Base-by-base conservation (phyloP, 2,888 invertebrate genomes). In the Drosophila phalerata region DNA sequence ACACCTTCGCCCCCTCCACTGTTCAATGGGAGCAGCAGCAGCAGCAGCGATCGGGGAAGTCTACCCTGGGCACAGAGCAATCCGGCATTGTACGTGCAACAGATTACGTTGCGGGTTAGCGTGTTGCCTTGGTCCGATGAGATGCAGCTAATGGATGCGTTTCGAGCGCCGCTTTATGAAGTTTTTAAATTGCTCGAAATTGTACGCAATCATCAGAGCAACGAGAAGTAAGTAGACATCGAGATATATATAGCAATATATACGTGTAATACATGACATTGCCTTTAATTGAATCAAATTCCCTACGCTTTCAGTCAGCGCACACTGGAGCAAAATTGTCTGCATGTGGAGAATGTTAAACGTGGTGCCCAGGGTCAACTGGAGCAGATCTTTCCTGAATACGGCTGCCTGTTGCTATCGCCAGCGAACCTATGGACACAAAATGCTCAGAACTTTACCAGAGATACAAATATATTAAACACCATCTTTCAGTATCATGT, bases 341-440 rank as follows among this genome's bases (percentile, higher is more conserved):
- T 97, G 73, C 97, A 97, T 90, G 95, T 98, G 58, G 97, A 97
- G 91, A 95, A 96, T 67, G 95, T 97, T 6, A 96, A 96, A 87
- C 94, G 94, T 53, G 81, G 88, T 49, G 76, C 73, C 34, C 88
- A 88, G 56, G 73, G 78, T 42, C 94, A 94, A 74, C 93, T 94
- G 68, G 94, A 95, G 38, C 93, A 93, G 56, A 94, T 97, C 61
- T 94, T 99, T 73, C 98, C 99, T 0, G 97, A 98, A 91, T 98
- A 97, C 92, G 97, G 96, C 91, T 99, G 99, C 92, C 94, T 99
- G 28, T 93, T 98, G 40, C 93, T 99, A 9, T 98, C 98, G 0
- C 99, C 98, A 0, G 98, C 98, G 6, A 98, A 97, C 93, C 94
- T 99, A 66, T 99, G 99, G 99, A 95, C 96, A 81, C 96, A 97